phyloP scores from a whole-genome alignment of 2,888 invertebrate species.

The Diarsia dahlii region DNA sequence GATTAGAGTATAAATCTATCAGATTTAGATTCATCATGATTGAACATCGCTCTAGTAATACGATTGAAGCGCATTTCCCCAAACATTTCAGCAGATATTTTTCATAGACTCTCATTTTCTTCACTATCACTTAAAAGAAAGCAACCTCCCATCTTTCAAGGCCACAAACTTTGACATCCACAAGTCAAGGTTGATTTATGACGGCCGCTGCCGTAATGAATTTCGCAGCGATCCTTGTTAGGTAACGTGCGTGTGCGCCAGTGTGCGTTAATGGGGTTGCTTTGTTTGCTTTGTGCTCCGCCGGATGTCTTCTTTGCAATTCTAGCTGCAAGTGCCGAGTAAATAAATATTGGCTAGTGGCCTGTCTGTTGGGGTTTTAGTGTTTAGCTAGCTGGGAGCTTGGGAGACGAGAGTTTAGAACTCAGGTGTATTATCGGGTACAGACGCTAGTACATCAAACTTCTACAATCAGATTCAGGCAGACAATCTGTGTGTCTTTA shows the following conservation, averaged over 20 bases:
- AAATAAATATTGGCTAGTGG: conserved; percentile 49
- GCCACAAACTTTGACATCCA: conserved; percentile 66
- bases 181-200: conserved; percentile 74
- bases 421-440: not conserved
- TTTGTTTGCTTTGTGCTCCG: conserved; percentile 73
- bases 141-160: not conserved
- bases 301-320: conserved; percentile 65
- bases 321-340: conserved; percentile 41
- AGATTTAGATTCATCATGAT: too few species aligned
- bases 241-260: conserved; percentile 70
- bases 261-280: conserved; percentile 77
- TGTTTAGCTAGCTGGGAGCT: conserved; percentile 3
- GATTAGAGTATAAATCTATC: too few species aligned
- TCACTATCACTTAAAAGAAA: not conserved
- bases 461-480: too few species aligned
- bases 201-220: conserved; percentile 78
- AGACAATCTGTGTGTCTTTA: not conserved
- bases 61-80: not conserved
- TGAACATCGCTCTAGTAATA: not conserved
- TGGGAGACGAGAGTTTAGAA: not conserved
- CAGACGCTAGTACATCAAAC: not conserved
- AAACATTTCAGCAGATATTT: not conserved
- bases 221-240: conserved; percentile 83
- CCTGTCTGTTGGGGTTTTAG: not conserved
- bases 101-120: not conserved